phyloP scores from a whole-genome alignment of 1,140 invertebrate genomes.

The Hetaerina americana region DNA sequence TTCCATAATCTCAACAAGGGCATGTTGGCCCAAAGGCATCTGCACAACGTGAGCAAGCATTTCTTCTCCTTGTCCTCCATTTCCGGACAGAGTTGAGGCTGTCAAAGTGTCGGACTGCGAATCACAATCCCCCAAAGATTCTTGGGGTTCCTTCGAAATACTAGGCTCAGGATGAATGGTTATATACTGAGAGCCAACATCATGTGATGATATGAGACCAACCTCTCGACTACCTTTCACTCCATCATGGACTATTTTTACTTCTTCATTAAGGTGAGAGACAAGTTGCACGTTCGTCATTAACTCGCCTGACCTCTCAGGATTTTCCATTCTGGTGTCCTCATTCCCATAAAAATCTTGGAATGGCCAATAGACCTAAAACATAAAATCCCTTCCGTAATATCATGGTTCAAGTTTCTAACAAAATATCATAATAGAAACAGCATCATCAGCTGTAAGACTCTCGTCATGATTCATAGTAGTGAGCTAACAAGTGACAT shows the following conservation, averaged over 20 bases:
- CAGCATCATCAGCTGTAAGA: too few species aligned
- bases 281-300: neutral
- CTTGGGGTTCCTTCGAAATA: neutral
- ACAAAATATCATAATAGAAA: too few species aligned
- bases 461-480: too few species aligned
- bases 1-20: slow-evolving; percentile 4
- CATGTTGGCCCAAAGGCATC: neutral
- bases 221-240: neutral
- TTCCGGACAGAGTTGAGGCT: neutral
- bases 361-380: too few species aligned
- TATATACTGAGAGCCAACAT: neutral
- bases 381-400: too few species aligned
- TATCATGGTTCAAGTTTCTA: too few species aligned
- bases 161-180: neutral
- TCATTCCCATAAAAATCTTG: neutral
- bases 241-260: neutral
- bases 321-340: neutral
- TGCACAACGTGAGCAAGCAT: slow-evolving; percentile 3
- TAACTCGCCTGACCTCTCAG: slow-evolving; percentile 6
- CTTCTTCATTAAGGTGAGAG: neutral
- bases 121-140: neutral
- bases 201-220: neutral
- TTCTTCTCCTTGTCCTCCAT: neutral
- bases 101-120: neutral
- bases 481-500: too few species aligned